Percentiles rank a stretch among this genome's conserved stretches.
phyloP scores from a whole-genome alignment of 2,113 vertebrate genomes.

The Okapia johnstoni region DNA sequence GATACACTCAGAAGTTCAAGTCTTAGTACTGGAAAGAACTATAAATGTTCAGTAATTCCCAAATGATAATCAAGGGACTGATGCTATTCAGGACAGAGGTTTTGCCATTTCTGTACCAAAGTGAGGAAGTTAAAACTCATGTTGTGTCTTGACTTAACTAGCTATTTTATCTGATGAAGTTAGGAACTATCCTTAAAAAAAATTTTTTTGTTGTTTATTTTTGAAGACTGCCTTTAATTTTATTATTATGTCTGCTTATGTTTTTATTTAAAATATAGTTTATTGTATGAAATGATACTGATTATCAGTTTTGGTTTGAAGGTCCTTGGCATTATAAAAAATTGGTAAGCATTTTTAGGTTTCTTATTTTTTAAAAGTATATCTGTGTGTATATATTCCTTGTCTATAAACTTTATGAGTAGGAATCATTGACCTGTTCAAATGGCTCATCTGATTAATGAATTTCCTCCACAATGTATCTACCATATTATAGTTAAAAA shows the following conservation, averaged over 20 bases:
- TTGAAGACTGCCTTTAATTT: not conserved
- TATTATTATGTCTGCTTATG: not conserved
- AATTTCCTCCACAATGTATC: not conserved
- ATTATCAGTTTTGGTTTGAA: not conserved
- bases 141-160: not conserved
- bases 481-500: not conserved
- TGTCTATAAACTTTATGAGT: not conserved
- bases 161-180: not conserved
- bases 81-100: not conserved
- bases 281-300: not conserved
- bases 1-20: not conserved
- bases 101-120: not conserved
- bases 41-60: not conserved
- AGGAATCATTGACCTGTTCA: not conserved
- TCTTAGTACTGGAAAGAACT: not conserved
- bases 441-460: not conserved
- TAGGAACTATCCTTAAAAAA: not conserved
- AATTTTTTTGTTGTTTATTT: not conserved
- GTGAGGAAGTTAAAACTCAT: not conserved
- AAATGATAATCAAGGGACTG: not conserved
- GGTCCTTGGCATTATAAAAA: not conserved
- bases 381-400: not conserved
- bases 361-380: not conserved
- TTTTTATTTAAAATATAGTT: not conserved
- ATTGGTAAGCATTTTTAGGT: not conserved